Evolutionary conservation across 2,888 invertebrate genomes (phyloP), one percentile per base, ranked within the genome.

Genomic region (Suillia variegata): DNA sequence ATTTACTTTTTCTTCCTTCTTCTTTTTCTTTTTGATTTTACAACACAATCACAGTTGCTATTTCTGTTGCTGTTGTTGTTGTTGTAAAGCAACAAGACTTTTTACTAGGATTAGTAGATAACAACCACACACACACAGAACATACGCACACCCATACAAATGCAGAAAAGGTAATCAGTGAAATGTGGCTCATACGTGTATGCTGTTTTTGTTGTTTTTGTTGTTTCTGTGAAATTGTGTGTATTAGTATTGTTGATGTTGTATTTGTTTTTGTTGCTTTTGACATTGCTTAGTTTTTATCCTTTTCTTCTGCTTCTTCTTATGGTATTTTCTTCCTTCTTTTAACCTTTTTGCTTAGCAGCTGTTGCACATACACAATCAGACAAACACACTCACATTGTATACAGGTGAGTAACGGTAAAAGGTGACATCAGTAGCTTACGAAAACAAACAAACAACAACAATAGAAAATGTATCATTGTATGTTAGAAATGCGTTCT

Each of bases 91-190:
- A 63, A 71, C 72, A 72, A 67, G 75, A 73, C 72, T 72, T 73
- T 72, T 70, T 73, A 73, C 75, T 67, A 70, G 74, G 74, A 73
- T 73, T 75, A 75, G 73, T 74, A 73, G 73, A 69, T 75, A 73
- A 72, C 69, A 72, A 74, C 67, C 72, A 70, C 62, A 62, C 70
- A 67, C 64, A 65, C 33, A 18, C 20, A 13, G n/a, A 45, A 3
- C 5, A 18, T 13, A 45, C 59, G 34, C 54, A 59, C 31, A 51
- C 51, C 34, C 57, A 55, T 34, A 54, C 57, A 49, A 20, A 20
- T 26, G 38, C 42, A 38, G 18, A 52, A 73, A 75, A 73, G 72
- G 75, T 75, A 74, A 74, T 74, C 74, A 74, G 67, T 66, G 67
- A 71, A 71, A 76, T 74, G 75, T 75, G 49, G 48, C 56, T 20